A percentile compares a stretch with the other conserved stretches of the same genome.
These are phyloP conservation scores for Lasioglossum albipes DNA, from an alignment of 1,140 invertebrate genomes.

Conservation along the genomic window DNA sequence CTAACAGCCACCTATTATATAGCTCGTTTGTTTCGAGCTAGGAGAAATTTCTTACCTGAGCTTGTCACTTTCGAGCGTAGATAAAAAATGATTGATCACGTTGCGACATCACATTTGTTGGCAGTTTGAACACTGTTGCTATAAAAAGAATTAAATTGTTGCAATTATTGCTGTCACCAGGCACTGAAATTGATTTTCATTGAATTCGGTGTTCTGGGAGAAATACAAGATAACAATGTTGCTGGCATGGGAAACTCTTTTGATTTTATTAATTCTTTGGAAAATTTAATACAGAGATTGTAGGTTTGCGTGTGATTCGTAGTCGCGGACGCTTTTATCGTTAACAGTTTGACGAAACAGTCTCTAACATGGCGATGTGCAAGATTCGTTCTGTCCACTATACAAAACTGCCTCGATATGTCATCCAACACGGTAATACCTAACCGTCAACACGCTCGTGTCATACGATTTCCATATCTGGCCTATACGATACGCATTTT, in stretches of 20 bases:
- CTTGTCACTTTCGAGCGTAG: no score
- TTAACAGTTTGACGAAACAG: not conserved
- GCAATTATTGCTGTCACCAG: not conserved
- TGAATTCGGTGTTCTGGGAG: not conserved
- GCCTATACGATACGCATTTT: no score
- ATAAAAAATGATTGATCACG: not conserved
- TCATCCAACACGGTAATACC: not conserved
- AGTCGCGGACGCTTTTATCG: not conserved
- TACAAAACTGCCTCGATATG: no score
- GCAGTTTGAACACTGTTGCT: not conserved
- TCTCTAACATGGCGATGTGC: not conserved
- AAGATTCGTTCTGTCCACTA: no score
- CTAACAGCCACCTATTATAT: no score
- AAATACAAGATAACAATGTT: not conserved
- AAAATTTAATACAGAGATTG: constrained; percentile 1
- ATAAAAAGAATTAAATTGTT: not conserved
- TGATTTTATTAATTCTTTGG: constrained; percentile 11
- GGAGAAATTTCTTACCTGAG: not conserved
- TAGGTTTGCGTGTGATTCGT: not conserved
- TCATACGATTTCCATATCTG: no score
- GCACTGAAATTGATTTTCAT: no score
- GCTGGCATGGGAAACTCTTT: not conserved
- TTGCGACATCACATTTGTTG: not conserved
- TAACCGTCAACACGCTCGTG: no score
- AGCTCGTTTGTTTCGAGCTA: not conserved